Base-by-base conservation (phyloP, 2,888 invertebrate genomes). In the Teleogryllus oceanicus region DNA sequence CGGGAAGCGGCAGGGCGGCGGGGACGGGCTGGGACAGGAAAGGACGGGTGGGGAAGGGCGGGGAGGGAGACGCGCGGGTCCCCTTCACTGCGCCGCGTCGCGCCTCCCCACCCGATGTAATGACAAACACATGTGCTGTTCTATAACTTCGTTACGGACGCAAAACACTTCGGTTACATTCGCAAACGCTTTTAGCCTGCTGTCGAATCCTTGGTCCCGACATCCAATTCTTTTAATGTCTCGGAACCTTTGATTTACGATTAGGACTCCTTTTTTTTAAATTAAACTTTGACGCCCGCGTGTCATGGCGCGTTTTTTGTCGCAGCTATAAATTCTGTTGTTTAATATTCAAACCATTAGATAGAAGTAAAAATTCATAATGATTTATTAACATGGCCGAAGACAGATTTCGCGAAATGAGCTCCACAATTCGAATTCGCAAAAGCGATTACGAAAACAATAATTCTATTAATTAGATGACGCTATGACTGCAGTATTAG, bases 41-140 rank as follows among this genome's bases (percentile, higher is more conserved):
- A 5, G 18, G 18, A 74, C 11, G 74, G 74, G n/a, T 21, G 20
- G 74, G 12, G 74, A 74, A 74, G 74, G 74, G 74, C n/a, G 74
- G 10, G 21, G 11, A 74, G 74, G 13, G 76, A 13, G 24, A 16
- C 8, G 76, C n/a, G 76, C 21, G 24, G 20, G 76, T n/a, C 24
- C 37, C 37, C 21, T 24, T 18, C 24, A 16, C 37, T 16, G 37
- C 21, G 11, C 37, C 76, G 21, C 37, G 21, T 76, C 76, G 18
- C 74, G 75, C 50, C 75, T 20, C 49, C 49, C 18, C 21, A 49
- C 37, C 76, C 24, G 50, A 50, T 74, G 75, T 75, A 79, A 79
- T 76, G 79, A 79, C 79, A 79, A 79, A 79, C 79, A 79, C 79
- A 79, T 75, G 76, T 76, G 79, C 75, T 79, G 79, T 79, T 24